These are phyloP conservation scores for Nymphalis urticae DNA, from an alignment of 2,888 invertebrate genomes.

Conservation along the genomic window DNA sequence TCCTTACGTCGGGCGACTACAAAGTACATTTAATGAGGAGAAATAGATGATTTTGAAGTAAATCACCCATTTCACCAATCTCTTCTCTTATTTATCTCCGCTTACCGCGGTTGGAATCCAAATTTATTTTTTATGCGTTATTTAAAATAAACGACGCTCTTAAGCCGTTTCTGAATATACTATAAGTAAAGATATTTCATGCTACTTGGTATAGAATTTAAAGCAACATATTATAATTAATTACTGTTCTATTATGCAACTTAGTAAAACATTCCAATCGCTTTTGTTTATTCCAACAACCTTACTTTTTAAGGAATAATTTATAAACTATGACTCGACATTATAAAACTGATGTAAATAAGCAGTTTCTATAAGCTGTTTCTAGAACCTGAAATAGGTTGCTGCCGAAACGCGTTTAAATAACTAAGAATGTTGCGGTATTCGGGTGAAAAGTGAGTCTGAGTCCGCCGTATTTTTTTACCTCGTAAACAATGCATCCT, in stretches of 20 bases:
- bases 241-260: no score
- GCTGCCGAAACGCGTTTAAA: constrained; percentile 3
- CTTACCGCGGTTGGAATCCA: constrained; percentile 23
- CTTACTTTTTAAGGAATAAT: not conserved
- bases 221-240: no score
- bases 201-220: no score
- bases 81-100: constrained; percentile 27
- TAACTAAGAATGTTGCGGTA: constrained; percentile 10
- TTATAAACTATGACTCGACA: not conserved
- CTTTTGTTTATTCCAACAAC: not conserved
- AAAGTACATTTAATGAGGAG: constrained; percentile 29
- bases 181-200: no score
- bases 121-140: constrained; percentile 3
- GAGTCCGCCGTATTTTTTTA: not conserved
- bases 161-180: no score
- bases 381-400: constrained; percentile 5
- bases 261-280: no score
- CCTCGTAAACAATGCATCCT: not conserved
- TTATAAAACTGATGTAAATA: constrained; percentile 12
- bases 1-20: constrained; percentile 23
- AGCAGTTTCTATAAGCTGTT: constrained; percentile 7
- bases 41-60: constrained; percentile 36
- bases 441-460: not conserved
- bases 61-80: constrained; percentile 38
- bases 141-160: no score